Base-by-base conservation (phyloP, 35 echinoderm and acorn worm species). In the Chiridota heheva region DNA sequence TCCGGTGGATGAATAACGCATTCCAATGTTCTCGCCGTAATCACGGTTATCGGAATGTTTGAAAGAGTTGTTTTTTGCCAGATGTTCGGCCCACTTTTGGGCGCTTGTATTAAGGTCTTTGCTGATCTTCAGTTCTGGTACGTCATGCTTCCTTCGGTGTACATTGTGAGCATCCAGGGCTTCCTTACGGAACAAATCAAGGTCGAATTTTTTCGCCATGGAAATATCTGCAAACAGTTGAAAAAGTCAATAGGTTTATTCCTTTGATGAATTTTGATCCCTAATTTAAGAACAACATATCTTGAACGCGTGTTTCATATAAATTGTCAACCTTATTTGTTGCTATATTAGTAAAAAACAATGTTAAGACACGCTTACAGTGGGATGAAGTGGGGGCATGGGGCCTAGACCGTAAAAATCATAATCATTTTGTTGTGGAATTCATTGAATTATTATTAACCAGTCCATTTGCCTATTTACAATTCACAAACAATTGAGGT, bases 11-110 rank as follows among this genome's bases (percentile, higher is more conserved):
- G 79, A 84, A 59, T 90, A 90, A 44, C 86, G 80, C 85, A 88
- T 91, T 18, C 75, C 77, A 36, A 96, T 86, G 44, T 96, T 96
- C 32, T 96, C 93, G 16, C 93, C 93, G 34, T 67, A 83, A 18
- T 91, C 93, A 42, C 67, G 40, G 28, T 81, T 62, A 8, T 82
- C 72, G 13, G 88, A 91, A 68, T 96, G 93, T 26, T 59, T 44
- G 64, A 96, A 87, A 17, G 2, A 70, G 12, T 81, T 67, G 10
- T 18, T 91, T n/a, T 71, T 76, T 5, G 71, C 84, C 7, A 98
- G 71, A 46, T 98, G 85, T 17, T 98, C 90, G 8, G 95, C 95
- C 85, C 84, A 92, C 18, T 87, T 77, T 62, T 91, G 95, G 5
- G 95, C 84, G 31, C 42, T 40, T 26, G 88, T 89, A 32, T 53